These are phyloP conservation scores for Meriones psammophilus DNA, from an alignment of 2,797 vertebrate genomes.

Conservation along the genomic window DNA sequence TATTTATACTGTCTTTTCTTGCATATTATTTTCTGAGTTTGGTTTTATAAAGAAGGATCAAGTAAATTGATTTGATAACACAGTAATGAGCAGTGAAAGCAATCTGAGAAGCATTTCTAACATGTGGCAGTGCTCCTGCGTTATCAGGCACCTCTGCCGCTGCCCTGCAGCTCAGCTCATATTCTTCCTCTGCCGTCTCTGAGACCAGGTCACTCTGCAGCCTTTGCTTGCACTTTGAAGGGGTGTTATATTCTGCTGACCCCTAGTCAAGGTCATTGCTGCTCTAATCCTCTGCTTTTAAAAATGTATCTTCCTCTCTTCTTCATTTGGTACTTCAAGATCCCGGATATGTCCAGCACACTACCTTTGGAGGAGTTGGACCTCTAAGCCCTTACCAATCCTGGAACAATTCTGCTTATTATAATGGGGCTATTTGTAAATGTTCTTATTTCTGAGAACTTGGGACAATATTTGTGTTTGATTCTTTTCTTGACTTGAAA, in stretches of 20 bases:
- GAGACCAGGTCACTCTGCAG: too few relatives aligned
- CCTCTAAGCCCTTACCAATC: neutral
- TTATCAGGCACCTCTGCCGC: neutral
- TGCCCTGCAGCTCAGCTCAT: rapidly evolving
- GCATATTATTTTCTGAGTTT: neutral
- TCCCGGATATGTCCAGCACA: neutral
- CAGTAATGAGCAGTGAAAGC: neutral
- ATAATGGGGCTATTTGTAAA: neutral
- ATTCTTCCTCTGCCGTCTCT: neutral
- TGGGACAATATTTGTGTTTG: neutral
- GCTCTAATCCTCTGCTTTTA: neutral
- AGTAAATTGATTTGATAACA: neutral
- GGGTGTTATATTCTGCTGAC: neutral
- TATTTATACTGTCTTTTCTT: neutral
- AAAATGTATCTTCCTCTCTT: neutral
- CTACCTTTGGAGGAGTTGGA: neutral
- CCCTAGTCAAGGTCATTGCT: neutral
- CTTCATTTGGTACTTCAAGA: neutral
- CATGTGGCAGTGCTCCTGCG: rapidly evolving
- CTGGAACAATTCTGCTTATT: neutral
- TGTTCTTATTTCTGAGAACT: conserved; percentile 4
- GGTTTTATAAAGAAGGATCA: neutral
- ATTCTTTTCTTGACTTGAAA: neutral
- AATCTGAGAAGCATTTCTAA: neutral
- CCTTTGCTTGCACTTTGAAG: neutral